phyloP scores from a whole-genome alignment of 1,140 invertebrate genomes.

The Gonioctena quinquepunctata region DNA sequence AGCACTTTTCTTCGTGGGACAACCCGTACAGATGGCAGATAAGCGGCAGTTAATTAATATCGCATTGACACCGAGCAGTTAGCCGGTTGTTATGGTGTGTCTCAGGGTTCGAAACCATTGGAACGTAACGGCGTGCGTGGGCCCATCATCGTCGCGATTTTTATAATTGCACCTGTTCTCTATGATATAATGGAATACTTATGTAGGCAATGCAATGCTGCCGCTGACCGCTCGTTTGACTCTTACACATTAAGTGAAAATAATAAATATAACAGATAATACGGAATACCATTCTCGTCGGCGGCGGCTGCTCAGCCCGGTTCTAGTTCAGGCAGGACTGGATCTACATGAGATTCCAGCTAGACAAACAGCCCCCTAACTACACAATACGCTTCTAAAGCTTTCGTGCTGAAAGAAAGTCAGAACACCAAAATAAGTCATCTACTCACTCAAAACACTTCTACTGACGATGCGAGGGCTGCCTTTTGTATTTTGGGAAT shows the following conservation, averaged over 20 bases:
- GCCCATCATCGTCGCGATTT: conserved; percentile 30
- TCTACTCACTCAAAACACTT: too few relatives aligned
- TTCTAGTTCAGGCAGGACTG: neutral
- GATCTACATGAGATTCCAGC: neutral
- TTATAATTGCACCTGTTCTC: conserved; percentile 45
- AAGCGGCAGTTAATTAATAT: conserved; percentile 32
- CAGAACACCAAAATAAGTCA: too few relatives aligned
- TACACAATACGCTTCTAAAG: too few relatives aligned
- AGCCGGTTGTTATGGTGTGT: conserved; percentile 17
- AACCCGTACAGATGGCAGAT: neutral
- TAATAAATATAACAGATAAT: conserved; percentile 41
- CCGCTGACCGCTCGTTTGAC: conserved; percentile 36
- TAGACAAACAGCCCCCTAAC: too few relatives aligned
- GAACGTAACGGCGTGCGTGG: conserved; percentile 41
- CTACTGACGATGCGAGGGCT: too few relatives aligned
- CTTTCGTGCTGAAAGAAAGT: too few relatives aligned
- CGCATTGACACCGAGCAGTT: conserved; percentile 33
- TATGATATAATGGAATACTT: conserved; percentile 48
- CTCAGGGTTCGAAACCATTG: conserved; percentile 24
- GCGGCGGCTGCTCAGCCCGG: conserved; percentile 12
- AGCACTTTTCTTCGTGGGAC: neutral
- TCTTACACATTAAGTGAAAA: conserved; percentile 44
- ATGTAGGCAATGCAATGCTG: conserved; percentile 29
- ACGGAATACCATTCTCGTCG: conserved; percentile 37
- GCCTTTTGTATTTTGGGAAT: too few relatives aligned